Conservation (phyloP, 2,888 invertebrate genomes). For the Phytoseiulus persimilis region DNA sequence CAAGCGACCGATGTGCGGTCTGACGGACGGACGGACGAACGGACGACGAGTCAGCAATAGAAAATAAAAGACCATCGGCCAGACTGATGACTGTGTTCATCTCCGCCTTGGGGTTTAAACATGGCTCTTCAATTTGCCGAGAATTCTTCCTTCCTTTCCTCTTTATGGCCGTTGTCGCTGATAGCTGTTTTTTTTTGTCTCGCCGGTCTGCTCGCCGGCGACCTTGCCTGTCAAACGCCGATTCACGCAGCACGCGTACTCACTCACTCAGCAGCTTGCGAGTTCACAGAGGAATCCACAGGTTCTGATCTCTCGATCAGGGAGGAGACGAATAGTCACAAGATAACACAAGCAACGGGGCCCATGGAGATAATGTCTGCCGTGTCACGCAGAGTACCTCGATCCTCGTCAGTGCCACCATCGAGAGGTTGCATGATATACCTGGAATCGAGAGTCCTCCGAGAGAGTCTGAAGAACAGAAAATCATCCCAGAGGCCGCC, state of each 20-base stretch:
- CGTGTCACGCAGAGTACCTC: neutral
- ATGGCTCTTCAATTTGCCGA: neutral
- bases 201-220: neutral
- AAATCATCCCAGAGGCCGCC: neutral
- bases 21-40: neutral
- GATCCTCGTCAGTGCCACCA: neutral
- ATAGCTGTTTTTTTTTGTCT: neutral
- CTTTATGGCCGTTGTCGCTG: neutral
- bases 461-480: neutral
- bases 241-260: neutral
- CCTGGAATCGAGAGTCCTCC: neutral
- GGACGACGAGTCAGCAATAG: neutral
- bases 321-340: neutral
- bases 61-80: neutral
- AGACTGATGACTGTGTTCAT: neutral
- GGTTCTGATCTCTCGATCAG: neutral
- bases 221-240: neutral
- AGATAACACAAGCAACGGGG: neutral
- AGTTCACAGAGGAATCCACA: neutral
- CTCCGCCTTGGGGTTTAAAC: constrained; percentile 5
- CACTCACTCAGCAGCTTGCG: neutral
- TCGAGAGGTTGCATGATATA: neutral
- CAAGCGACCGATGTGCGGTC: neutral
- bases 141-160: neutral
- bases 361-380: neutral